Base-by-base conservation (phyloP, 2,888 invertebrate genomes). In the Acleris emargana region DNA sequence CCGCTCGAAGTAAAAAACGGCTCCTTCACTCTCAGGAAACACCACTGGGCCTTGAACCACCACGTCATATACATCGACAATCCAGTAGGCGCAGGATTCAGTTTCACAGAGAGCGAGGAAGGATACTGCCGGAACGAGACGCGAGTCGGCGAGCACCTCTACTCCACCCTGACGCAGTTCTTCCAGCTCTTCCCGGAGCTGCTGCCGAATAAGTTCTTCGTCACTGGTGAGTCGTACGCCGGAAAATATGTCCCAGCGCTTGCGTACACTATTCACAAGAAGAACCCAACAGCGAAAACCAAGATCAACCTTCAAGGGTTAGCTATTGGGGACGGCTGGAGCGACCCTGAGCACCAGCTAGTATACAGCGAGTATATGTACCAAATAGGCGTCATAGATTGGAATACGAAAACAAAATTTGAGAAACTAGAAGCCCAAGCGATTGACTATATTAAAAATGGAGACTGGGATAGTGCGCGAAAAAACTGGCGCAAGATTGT, bases 81-180 rank as follows among this genome's bases (percentile, higher is more conserved):
- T 84, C 98, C 98, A 0, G 98, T 97, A 1, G 97, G 97, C 2
- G 96, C 97, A 3, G 98, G 98, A 0, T 99, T 96, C 81, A 98
- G 98, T 87, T 98, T 97, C 78, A 97, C 98, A 0, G 94, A 95
- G 3, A 86, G 94, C 62, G 94, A 95, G 25, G 93, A 85, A 61
- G 98, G 98, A 0, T 98, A 96, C 85, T 96, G 96, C 9, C 94
- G 89, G 4, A 95, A 97, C 82, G 96, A 98, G 84, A 94, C 94
- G 0, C 95, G 96, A 79, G 96, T 98, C 1, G 98, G 96, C 0
- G 93, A 94, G 57, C 95, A 98, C 82, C 84, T 98, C 6, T 96
- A 97, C 78, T 93, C 94, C 61, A 96, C 96, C 0, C 77, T 98
- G 3, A 86, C 92, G 45, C 98, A 99, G 83, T 97, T 99, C 82